A percentile compares a stretch with the other conserved stretches of the same genome.
Evolutionary conservation across 2,113 vertebrate species (phyloP).

Genomic region (Silurus meridionalis): DNA sequence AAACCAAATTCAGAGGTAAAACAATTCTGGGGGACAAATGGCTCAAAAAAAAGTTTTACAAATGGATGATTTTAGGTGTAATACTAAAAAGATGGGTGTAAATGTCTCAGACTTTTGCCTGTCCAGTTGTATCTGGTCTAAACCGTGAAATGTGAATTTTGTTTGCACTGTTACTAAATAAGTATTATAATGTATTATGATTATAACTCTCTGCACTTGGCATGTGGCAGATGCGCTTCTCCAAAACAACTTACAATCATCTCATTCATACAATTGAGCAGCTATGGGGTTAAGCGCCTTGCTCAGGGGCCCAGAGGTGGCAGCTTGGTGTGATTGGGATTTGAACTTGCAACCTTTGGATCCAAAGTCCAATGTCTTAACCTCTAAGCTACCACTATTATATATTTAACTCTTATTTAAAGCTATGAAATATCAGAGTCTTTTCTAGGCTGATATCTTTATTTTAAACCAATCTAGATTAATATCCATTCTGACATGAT

Average conservation of each 20-base stretch:
- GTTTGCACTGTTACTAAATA: background rate
- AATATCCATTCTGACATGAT: background rate
- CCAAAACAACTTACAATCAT: no score
- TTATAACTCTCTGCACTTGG: background rate
- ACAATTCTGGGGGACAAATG: background rate
- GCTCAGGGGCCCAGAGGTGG: no score
- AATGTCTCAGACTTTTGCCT: background rate
- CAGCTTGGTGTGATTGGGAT: no score
- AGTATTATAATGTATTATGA: background rate
- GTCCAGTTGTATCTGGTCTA: background rate
- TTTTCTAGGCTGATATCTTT: no score
- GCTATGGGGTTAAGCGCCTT: no score
- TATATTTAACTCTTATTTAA: no score
- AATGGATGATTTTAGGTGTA: background rate
- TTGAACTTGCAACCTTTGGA: no score
- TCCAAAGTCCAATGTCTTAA: no score
- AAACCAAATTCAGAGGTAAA: conserved; percentile 62
- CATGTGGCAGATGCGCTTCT: no score
- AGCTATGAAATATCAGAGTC: no score
- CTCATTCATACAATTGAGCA: no score
- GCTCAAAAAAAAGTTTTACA: background rate
- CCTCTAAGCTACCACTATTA: no score
- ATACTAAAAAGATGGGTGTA: background rate
- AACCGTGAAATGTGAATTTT: background rate
- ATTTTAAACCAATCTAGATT: background rate